Evolutionary conservation across 23 tunicate genomes (phyloP), one percentile per base, ranked within the genome.

Genomic region (Trididemnum nubilum): DNA sequence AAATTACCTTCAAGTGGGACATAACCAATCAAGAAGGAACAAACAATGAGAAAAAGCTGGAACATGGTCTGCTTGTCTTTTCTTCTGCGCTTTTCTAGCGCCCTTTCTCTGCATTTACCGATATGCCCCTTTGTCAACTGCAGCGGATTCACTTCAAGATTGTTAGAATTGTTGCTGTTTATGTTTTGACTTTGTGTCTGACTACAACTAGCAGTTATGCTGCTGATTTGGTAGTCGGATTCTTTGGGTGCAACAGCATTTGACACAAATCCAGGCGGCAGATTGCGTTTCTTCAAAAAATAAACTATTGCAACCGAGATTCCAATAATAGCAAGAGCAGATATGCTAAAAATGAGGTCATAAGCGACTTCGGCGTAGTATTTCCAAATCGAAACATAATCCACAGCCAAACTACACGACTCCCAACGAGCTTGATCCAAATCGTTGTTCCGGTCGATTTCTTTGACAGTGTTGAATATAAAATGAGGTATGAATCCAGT

Each of bases 391-490:
- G 79, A 18, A 44, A 82, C 39, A 72, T 72, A 82, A 18, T 35
- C 34, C 4, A 5, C 24, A 21, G 65, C 78, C 5, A 82, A 0
- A 40, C 86, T 82, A 66, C 86, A 82, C 23, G 86, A 82, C 34
- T 72, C 78, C 86, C 86, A 82, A n/a, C 86, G 78, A 19, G 86
- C 78, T 24, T 50, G 27, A 21, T 50, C 9, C 0, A 66, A 33
- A 30, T 71, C 35, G 22, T 74, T 74, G 38, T 39, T 29, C 2
- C 86, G 64, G 65, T 82, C 86, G 25, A 70, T 65, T 1, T 33
- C 78, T 82, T 82, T 82, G 4, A 82, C 86, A 22, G 71, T 65
- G 65, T 82, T 82, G 51, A 82, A 82, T 5, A 82, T 71, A 71
- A 40, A 44, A 29, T 82, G 86, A 49, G 86, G 86, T 25, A 82